Evolutionary conservation across 2,888 invertebrate genomes (phyloP).

Genomic region (Sarcophaga subvicina): DNA sequence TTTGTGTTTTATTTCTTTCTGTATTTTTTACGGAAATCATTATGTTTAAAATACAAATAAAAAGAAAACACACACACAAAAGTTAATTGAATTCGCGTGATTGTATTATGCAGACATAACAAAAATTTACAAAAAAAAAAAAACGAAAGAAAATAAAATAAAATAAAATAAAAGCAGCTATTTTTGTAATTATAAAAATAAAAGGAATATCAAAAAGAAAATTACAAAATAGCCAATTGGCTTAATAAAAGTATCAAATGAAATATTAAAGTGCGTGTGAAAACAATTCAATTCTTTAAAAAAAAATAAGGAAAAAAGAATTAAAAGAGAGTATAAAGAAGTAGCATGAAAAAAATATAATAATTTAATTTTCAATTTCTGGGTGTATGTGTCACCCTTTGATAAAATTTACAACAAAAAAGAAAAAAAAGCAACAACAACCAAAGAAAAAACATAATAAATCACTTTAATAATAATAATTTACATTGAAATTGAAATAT

Average conservation of each 20-base stretch:
- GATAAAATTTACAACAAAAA: conserved; percentile 28
- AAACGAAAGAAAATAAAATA: not conserved
- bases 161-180: not conserved
- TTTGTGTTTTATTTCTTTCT: conserved; percentile 15
- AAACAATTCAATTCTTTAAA: conserved; percentile 12
- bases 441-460: conserved; percentile 32
- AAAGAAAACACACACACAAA: conserved; percentile 13
- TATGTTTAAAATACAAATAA: conserved; percentile 15
- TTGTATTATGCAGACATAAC: conserved; percentile 45
- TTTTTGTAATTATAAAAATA: not conserved
- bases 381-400: conserved; percentile 53
- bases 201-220: not conserved
- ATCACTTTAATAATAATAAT: conserved; percentile 49
- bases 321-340: not conserved
- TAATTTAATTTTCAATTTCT: conserved; percentile 1
- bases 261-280: conserved; percentile 53
- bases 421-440: not conserved
- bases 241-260: not conserved
- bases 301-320: not conserved
- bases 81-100: conserved; percentile 56
- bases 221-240: not conserved
- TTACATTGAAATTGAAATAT: conserved; percentile 58
- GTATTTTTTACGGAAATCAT: conserved; percentile 57
- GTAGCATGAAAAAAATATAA: conserved; percentile 2
- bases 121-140: conserved; percentile 23